A percentile compares a stretch with the other conserved stretches of the same genome.
These are phyloP conservation scores for Paraplagusia blochii DNA, from an alignment of 2,113 vertebrate species.

Conservation along the genomic window DNA sequence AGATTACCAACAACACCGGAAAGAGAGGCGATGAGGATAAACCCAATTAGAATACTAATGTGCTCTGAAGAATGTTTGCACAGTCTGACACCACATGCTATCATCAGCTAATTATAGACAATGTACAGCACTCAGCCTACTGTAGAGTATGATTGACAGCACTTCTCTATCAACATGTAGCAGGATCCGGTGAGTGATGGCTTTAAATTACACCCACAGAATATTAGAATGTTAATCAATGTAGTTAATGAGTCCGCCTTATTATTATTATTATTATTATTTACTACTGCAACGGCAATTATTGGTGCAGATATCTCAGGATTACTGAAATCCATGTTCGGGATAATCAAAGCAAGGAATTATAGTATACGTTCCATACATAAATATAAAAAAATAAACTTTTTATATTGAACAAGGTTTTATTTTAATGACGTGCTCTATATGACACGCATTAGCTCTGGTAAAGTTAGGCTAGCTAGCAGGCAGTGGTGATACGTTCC, in stretches of 20 bases:
- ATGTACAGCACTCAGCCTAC: constrained; percentile 13
- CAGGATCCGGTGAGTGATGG: constrained; percentile 4
- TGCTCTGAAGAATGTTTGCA: constrained; percentile 19
- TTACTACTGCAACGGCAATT: too few relatives aligned
- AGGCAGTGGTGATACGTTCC: too few relatives aligned
- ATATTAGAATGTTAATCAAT: not conserved
- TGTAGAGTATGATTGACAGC: constrained; percentile 17
- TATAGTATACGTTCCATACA: too few relatives aligned
- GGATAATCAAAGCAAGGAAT: too few relatives aligned
- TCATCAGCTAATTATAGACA: constrained; percentile 38
- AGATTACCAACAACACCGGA: constrained; percentile 10
- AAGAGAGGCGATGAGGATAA: not conserved
- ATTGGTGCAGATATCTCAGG: not conserved
- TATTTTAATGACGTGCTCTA: too few relatives aligned
- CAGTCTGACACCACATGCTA: constrained; percentile 13
- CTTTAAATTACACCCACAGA: not conserved
- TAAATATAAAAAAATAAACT: too few relatives aligned
- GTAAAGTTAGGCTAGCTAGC: too few relatives aligned
- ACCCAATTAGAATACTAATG: constrained; percentile 25
- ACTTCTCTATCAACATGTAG: not conserved
- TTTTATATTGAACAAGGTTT: too few relatives aligned
- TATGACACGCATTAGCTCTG: too few relatives aligned
- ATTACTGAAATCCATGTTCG: too few relatives aligned
- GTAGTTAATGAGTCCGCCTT: not conserved
- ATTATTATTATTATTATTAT: too few relatives aligned